Base-by-base conservation (phyloP, 1,140 invertebrate genomes). In the Calliopsis andreniformis region DNA sequence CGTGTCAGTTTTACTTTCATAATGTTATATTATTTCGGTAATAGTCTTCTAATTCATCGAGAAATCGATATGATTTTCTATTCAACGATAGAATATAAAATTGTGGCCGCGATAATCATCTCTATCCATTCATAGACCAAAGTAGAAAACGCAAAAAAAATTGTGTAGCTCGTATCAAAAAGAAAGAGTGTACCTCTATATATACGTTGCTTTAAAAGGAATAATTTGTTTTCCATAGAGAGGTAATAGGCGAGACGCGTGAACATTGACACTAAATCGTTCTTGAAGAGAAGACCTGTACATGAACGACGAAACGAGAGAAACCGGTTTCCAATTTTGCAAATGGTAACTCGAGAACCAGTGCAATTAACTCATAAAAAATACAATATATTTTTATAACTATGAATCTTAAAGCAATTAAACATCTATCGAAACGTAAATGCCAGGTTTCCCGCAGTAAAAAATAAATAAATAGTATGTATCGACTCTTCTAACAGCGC, bases 261-360 rank as follows among this genome's bases (percentile, higher is more conserved):
- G 56, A 35, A 47, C 35, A 30, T 43, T 28, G 56, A 55, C 42
- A 47, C 45, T n/a, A 35, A 77, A 51, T 69, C 49, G 20, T 47
- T 47, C 32, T 12, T n/a, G 25, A 64, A 69, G 35, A 63, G 70
- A 76, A 76, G 63, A 59, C 35, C 23, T 20, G 64, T 53, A 67
- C 53, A 43, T 39, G 61, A 49, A 43, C 59, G 42, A 23, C 14
- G 72, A 80, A 81, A 79, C 30, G 63, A 81, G 59, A 47, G 45
- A 63, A 80, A 82, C 59, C 78, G 78, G 78, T 80, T 76, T 20
- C 58, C 59, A 23, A 76, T 76, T 82, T 82, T 76, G 55, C 71
- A 70, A 45, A 51, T 66, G 58, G 49, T 70, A 64, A 56, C 39
- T 62, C 35, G 42, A 53, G 35, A 47, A 58, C 39, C 39, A 28